Conservation (phyloP, 2,113 vertebrate species). For the Tinamus guttatus region DNA sequence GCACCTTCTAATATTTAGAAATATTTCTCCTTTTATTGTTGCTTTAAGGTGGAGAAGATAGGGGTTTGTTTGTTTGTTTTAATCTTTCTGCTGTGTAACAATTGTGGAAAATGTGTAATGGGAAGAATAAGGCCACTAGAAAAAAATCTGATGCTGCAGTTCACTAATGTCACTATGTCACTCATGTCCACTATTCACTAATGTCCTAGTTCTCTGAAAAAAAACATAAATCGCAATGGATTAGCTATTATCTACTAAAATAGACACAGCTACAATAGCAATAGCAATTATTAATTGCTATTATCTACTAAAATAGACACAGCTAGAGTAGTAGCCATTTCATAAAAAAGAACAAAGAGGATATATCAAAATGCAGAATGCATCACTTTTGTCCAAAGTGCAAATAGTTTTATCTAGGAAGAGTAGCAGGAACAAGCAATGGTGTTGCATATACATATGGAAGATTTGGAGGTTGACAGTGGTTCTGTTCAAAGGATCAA, state of each 20-base stretch:
- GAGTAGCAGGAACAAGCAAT: neutral
- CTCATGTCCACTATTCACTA: neutral
- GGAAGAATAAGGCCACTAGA: neutral
- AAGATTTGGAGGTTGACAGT: neutral
- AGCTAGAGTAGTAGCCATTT: neutral
- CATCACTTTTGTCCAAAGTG: neutral
- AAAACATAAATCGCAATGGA: neutral
- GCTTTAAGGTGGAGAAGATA: neutral
- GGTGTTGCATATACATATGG: neutral
- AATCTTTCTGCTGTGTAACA: neutral
- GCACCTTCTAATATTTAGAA: neutral
- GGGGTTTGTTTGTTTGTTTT: neutral
- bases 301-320: neutral
- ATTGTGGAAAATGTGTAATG: neutral
- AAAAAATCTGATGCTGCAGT: neutral
- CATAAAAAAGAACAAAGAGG: neutral
- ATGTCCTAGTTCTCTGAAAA: neutral
- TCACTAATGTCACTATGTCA: too few relatives aligned
- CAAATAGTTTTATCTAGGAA: neutral
- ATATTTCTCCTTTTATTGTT: neutral
- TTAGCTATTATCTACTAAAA: neutral
- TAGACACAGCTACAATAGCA: too few relatives aligned
- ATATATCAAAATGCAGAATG: neutral
- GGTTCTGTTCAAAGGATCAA: conserved; percentile 1
- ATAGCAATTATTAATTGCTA: too few relatives aligned